Base-by-base conservation (phyloP, 2,797 vertebrate species). In the Rhynchotus rufescens region DNA sequence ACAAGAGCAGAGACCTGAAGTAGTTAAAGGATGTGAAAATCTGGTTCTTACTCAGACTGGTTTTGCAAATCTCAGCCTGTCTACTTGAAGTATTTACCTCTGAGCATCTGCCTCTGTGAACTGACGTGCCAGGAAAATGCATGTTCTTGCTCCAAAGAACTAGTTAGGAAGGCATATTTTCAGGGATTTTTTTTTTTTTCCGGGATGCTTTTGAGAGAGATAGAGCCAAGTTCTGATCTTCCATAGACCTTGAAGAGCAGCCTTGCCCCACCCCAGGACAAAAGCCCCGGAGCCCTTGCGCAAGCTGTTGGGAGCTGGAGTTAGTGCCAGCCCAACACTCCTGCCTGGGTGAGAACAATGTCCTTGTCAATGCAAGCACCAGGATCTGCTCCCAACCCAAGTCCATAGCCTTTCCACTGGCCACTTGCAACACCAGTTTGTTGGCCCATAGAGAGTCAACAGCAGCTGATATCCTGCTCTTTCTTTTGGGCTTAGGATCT, bases 21-120 rank as follows among this genome's bases (percentile, higher is more conserved):
- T 76, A 67, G 30, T 21, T 36, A 38, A 68, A 73, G 75, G 21
- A 78, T 78, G 26, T 80, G 69, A 94, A 95, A 94, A 87, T 81
- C 7, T 26, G 47, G 47, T 32, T 94, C 86, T 94, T 13, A 86
- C 30, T 87, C 38, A 47, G 30, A 30, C 59, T 47, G 19, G 40
- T 8, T 90, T 90, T 82, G 42, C 66, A 73, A 83, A 81, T 76
- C 62, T 94, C 17, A 20, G 7, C 10, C 5, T 87, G 14, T 60
- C 81, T 79, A 40, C 77, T 90, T 34, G 68, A 8, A 0, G 0
- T 32, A 57, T n/a, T 68, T 73, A 75, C 5, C 17, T 65, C 30
- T 26, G 7, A 12, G 36, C 54, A 38, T 45, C 86, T 74, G 10
- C 42, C 30, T 10, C 36, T 42, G 49, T 62, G 82, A 84, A 82